Evolutionary conservation across 2,797 vertebrate species (phyloP).

Genomic region (Botia almorhae): DNA sequence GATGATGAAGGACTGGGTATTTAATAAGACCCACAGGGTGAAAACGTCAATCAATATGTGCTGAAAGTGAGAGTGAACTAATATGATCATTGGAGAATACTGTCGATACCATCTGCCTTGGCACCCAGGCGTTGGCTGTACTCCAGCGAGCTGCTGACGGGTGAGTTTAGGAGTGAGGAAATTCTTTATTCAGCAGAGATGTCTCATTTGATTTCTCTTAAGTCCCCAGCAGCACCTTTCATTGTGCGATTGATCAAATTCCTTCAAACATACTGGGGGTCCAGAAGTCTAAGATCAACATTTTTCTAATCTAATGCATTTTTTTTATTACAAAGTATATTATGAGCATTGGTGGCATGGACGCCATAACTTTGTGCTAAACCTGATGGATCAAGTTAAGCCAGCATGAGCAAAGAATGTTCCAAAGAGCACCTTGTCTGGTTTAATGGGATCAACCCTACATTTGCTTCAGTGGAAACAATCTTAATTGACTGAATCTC

Average conservation of each 20-base stretch:
- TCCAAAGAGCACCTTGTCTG: too few species aligned
- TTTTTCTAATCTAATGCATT: too few species aligned
- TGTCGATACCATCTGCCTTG: conserved; percentile 48
- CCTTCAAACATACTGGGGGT: too few species aligned
- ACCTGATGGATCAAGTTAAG: too few species aligned
- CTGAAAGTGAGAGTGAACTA: conserved; percentile 61
- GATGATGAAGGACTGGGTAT: conserved; percentile 44
- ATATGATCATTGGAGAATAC: conserved; percentile 53
- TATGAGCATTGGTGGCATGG: too few species aligned
- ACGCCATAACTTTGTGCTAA: too few species aligned
- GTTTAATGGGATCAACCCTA: too few species aligned
- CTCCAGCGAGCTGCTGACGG: conserved; percentile 44
- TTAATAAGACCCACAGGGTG: conserved; percentile 56
- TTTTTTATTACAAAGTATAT: too few species aligned
- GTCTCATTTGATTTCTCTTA: conserved; percentile 55
- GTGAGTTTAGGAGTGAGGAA: conserved; percentile 54
- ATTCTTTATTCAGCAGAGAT: conserved; percentile 72
- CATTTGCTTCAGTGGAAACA: too few species aligned
- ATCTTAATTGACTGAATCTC: too few species aligned
- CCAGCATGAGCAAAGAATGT: too few species aligned
- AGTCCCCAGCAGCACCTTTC: conserved; percentile 65
- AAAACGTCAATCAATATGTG: conserved; percentile 54
- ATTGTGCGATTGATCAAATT: conserved; percentile 63
- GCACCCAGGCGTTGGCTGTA: conserved; percentile 43
- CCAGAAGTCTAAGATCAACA: too few species aligned